Percentiles rank a stretch among this genome's conserved stretches.
Evolutionary conservation across 2,888 invertebrate genomes (phyloP).

Genomic region (Brenthis ino): DNA sequence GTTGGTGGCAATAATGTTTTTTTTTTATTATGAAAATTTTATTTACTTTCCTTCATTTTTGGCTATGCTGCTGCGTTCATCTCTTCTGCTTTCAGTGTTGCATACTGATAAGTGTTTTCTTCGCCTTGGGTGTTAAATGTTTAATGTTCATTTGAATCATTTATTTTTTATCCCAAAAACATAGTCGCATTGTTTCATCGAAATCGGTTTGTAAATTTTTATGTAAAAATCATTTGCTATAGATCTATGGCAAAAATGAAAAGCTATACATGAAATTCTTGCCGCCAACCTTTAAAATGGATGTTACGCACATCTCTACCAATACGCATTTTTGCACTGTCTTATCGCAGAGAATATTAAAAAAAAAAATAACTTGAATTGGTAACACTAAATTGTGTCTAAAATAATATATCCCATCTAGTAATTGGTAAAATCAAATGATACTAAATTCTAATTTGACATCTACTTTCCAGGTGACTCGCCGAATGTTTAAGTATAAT

Average conservation of each 20-base stretch:
- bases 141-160: neutral
- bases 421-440: constrained; percentile 73
- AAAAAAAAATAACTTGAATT: constrained; percentile 53
- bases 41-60: constrained; percentile 19
- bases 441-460: constrained; percentile 81
- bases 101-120: constrained; percentile 20
- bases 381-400: constrained; percentile 74
- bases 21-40: constrained; percentile 5
- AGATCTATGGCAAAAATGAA: neutral
- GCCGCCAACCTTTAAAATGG: constrained; percentile 55
- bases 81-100: constrained; percentile 28
- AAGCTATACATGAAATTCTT: constrained; percentile 9
- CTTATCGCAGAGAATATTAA: constrained; percentile 48
- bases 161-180: neutral
- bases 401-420: constrained; percentile 54
- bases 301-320: constrained; percentile 53
- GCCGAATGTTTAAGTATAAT: constrained; percentile 79
- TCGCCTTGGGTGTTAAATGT: constrained; percentile 22
- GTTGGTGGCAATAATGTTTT: constrained; percentile 34
- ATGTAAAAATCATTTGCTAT: neutral
- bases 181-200: constrained; percentile 6
- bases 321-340: constrained; percentile 55
- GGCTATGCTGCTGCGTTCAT: constrained; percentile 27
- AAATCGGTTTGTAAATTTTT: constrained; percentile 4
- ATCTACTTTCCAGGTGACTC: constrained; percentile 81